phyloP scores from a whole-genome alignment of 2,797 vertebrate species.

The Oreonectes daqikongensis region DNA sequence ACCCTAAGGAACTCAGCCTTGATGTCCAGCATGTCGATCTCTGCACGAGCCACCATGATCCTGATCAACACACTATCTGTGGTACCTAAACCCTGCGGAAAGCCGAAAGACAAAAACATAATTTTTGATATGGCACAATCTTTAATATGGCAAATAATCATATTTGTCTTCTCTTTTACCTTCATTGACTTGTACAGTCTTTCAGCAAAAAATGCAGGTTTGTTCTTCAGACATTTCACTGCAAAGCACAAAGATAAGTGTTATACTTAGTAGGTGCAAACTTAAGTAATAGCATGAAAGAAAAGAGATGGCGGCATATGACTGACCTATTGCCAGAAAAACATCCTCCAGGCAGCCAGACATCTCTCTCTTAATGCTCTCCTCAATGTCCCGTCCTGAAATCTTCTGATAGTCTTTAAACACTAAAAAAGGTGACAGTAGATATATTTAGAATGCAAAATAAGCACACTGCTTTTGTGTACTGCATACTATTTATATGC shows the following conservation, averaged over 20 bases:
- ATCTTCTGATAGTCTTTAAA: slow-evolving; percentile 89
- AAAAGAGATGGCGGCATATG: no score
- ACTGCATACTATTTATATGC: background rate
- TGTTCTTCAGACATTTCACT: slow-evolving; percentile 89
- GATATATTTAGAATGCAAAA: background rate
- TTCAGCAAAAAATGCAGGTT: slow-evolving; percentile 90
- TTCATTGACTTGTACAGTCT: slow-evolving; percentile 97
- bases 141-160: background rate
- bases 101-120: background rate
- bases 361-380: slow-evolving; percentile 97
- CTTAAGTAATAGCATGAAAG: background rate
- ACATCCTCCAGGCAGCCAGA: slow-evolving; percentile 89
- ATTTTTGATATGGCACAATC: no score
- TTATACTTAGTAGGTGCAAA: background rate
- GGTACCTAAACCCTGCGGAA: slow-evolving; percentile 87
- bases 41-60: slow-evolving; percentile 90
- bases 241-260: slow-evolving; percentile 53
- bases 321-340: slow-evolving; percentile 91
- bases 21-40: slow-evolving; percentile 95
- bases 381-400: slow-evolving; percentile 87
- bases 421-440: slow-evolving; percentile 71
- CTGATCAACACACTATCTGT: slow-evolving; percentile 90
- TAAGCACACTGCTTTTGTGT: background rate
- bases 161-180: slow-evolving; percentile 77
- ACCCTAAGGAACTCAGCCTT: slow-evolving; percentile 85